These are phyloP conservation scores for Callipepla californica DNA, from an alignment of 2,113 vertebrate species.

Conservation along the genomic window DNA sequence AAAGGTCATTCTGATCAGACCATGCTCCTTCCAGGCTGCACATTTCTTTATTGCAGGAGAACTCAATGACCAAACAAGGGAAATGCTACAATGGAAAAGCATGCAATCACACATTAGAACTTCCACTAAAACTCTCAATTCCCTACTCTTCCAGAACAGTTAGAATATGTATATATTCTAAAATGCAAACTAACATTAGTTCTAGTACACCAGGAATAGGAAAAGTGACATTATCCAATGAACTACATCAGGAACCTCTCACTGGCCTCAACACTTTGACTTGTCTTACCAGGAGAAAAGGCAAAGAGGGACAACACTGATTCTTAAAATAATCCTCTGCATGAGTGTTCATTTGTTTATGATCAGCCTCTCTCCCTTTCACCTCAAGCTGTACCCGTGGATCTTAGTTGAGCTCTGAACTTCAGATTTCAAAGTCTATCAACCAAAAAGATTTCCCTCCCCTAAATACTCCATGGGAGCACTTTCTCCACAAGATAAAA, in stretches of 20 bases:
- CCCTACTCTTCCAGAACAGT: background rate
- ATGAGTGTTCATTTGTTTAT: background rate
- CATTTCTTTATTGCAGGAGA: background rate
- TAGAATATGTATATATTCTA: background rate
- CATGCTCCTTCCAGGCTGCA: background rate
- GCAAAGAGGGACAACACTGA: background rate
- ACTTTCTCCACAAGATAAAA: background rate
- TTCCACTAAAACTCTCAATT: background rate
- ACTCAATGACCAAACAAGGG: background rate
- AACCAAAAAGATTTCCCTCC: background rate
- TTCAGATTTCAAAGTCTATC: background rate
- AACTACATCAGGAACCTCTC: background rate
- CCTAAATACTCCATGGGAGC: background rate
- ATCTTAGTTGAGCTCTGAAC: background rate
- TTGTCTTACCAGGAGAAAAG: background rate
- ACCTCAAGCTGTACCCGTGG: fast-evolving
- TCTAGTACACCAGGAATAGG: background rate
- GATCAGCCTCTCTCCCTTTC: background rate
- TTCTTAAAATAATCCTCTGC: background rate
- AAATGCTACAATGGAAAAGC: background rate
- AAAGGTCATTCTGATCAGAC: background rate
- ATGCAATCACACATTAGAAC: background rate
- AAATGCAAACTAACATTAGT: background rate
- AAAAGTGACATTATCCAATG: background rate
- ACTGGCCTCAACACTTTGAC: background rate